phyloP scores from a whole-genome alignment of 2,888 invertebrate genomes.

The Heteromurus nitidus region DNA sequence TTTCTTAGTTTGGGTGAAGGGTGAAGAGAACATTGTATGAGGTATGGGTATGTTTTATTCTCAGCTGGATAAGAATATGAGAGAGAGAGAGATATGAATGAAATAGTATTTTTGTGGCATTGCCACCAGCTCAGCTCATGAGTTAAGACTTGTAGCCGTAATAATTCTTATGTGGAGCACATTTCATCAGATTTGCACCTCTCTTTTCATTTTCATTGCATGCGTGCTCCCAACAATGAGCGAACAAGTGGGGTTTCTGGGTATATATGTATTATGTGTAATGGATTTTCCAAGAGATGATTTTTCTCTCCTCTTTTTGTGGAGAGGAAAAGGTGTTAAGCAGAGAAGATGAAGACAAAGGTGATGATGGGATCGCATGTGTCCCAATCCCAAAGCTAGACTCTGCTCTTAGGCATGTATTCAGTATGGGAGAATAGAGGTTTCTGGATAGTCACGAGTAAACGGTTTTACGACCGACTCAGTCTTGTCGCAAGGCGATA shows the following conservation, averaged over 20 bases:
- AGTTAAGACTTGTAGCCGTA: conserved; percentile 41
- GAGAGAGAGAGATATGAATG: no score
- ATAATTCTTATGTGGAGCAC: conserved; percentile 36
- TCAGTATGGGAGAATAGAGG: no score
- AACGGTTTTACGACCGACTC: conserved; percentile 60
- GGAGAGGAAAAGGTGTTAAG: conserved; percentile 7
- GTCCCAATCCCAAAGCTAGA: no score
- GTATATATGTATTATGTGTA: not conserved
- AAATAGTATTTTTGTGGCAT: conserved; percentile 39
- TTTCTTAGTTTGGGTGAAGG: not conserved
- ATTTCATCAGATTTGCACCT: conserved; percentile 42
- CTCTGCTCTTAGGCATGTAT: no score
- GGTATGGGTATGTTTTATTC: no score
- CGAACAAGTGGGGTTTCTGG: not conserved
- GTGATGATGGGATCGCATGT: conserved; percentile 5
- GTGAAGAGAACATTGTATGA: no score
- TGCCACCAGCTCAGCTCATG: conserved; percentile 57
- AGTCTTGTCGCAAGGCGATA: conserved; percentile 57
- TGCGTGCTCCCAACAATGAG: not conserved
- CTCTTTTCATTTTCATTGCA: not conserved
- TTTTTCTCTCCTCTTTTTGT: not conserved
- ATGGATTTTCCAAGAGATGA: not conserved
- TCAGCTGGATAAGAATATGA: no score
- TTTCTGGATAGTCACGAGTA: conserved; percentile 46
- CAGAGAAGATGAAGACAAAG: not conserved